Evolutionary conservation across 2,113 vertebrate genomes (phyloP), one percentile per base, ranked within the genome.

Genomic region (Aspiorhynchus laticeps): DNA sequence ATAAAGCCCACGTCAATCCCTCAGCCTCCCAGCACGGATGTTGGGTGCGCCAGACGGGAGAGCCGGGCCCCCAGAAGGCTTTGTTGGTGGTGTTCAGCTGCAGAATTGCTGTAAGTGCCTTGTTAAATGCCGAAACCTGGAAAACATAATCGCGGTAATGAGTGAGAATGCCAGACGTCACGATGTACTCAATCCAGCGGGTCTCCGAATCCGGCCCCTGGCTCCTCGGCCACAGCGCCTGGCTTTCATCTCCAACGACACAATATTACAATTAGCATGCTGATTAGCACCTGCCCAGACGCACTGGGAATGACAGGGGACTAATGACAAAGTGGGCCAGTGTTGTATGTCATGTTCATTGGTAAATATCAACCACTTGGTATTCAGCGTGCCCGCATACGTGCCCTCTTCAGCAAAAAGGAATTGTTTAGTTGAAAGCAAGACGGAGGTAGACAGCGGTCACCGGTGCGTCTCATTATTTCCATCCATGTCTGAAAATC

Each of bases 201-300:
- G 85, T 85, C 80, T 74, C 26, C 8, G 21, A 61, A n/a, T n/a
- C 51, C 17, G 10, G 38, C 61, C 41, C 53, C 61, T 85, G 83
- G 86, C 80, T 75, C 43, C 74, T 79, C 56, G 14, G 43, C 63
- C 48, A 82, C 78, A 73, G n/a, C 31, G 65, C 74, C 83, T 36
- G 76, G 53, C 85, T 86, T 90, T 89, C 85, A 91, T 88, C 85
- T 88, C 43, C 5, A 53, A 74, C 28, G 76, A 43, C 78, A 86
- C 79, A 86, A 78, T 85, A 85, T 81, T 71, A 86, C 83, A 92
- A 90, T 90, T 90, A 90, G 85, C 79, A 89, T 89, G 85, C 85
- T 90, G 88, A 92, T 91, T 90, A 90, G 85, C 87, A 87, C 85
- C 85, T 90, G 87, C 83, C 88, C 83, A 61, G 83, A 81, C 85